Conservation (phyloP, 1,140 invertebrate species). For the Nephotettix cincticeps region DNA sequence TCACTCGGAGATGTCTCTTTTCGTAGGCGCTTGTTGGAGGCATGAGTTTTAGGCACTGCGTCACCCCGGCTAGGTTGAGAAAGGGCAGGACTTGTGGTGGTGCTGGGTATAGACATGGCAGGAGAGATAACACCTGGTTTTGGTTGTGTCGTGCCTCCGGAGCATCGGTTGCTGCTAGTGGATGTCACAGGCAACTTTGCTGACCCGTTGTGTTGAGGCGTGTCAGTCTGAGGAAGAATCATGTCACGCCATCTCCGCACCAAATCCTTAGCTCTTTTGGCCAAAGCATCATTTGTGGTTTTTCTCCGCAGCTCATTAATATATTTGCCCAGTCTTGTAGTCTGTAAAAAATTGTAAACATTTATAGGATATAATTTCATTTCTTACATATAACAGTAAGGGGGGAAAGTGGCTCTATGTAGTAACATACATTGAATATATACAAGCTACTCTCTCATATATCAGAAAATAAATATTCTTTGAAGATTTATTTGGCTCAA, state of each 20-base stretch:
- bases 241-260: constrained; percentile 88
- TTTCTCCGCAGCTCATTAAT: constrained; percentile 89
- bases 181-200: background rate
- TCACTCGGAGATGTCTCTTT: constrained; percentile 50
- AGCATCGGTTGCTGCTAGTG: constrained; percentile 5
- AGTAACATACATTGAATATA: no score
- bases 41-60: constrained; percentile 59
- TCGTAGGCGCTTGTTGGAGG: constrained; percentile 60
- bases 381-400: no score
- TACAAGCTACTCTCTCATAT: no score
- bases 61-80: constrained; percentile 34
- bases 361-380: background rate
- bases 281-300: constrained; percentile 77
- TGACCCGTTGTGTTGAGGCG: constrained; percentile 39
- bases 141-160: constrained; percentile 44
- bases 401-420: no score
- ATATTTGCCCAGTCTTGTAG: constrained; percentile 87
- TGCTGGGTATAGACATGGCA: constrained; percentile 36
- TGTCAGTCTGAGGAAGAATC: constrained; percentile 58
- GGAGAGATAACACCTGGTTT: constrained; percentile 43
- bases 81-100: constrained; percentile 35
- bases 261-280: constrained; percentile 84
- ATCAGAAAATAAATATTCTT: no score
- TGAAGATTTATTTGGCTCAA: no score
- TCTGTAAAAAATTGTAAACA: constrained; percentile 50